These are phyloP conservation scores for Equus quagga DNA, from an alignment of 2,113 vertebrate genomes.

Conservation along the genomic window DNA sequence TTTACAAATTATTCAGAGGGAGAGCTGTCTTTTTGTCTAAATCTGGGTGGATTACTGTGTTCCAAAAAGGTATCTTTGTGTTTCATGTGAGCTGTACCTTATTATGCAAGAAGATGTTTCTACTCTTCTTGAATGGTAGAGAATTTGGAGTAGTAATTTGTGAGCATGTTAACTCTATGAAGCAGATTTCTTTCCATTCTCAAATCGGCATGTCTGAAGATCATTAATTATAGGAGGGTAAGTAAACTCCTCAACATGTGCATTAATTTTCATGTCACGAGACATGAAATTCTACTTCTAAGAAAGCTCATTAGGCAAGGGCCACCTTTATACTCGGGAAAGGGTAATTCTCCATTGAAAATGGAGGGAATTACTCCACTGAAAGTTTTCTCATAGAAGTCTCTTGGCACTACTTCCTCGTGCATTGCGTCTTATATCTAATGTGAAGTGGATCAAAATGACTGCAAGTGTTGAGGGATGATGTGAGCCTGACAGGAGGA, in stretches of 20 bases:
- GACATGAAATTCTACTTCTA: conserved; percentile 43
- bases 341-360: conserved; percentile 16
- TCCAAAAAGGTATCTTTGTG: neutral
- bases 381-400: neutral
- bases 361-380: neutral
- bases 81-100: neutral
- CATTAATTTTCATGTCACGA: neutral
- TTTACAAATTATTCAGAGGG: conserved; percentile 59
- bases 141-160: neutral
- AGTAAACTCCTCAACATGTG: neutral
- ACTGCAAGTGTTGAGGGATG: neutral
- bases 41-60: neutral
- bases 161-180: neutral
- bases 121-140: neutral
- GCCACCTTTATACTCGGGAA: neutral
- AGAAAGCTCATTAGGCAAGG: neutral
- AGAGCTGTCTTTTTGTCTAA: neutral
- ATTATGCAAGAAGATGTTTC: neutral
- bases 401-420: neutral
- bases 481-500: neutral
- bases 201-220: conserved; percentile 11
- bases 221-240: neutral
- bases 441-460: neutral
- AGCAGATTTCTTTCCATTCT: neutral
- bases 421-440: neutral